Percentiles rank a stretch among this genome's conserved stretches.
Evolutionary conservation across 2,888 invertebrate species (phyloP).

Genomic region (Drosophila subsilvestris): DNA sequence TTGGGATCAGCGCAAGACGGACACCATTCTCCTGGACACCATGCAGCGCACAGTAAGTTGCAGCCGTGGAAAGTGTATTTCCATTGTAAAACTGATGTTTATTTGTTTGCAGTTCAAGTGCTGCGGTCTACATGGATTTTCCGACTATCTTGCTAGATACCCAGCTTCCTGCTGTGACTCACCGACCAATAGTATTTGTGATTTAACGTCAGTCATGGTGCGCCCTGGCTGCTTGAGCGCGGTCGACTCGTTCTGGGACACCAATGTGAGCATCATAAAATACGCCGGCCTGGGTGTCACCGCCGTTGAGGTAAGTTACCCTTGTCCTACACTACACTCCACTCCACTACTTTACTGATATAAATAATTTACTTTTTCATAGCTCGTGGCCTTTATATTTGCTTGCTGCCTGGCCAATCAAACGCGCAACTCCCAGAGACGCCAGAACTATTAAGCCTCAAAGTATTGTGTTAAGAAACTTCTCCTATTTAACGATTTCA

Average conservation of each 20-base stretch:
- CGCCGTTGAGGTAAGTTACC: conserved; percentile 87
- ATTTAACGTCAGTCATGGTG: conserved; percentile 43
- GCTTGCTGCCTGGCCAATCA: conserved; percentile 94
- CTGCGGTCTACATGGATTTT: conserved; percentile 74
- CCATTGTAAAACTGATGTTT: not conserved
- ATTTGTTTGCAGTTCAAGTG: conserved; percentile 70
- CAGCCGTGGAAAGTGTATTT: not conserved
- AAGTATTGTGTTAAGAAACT: not conserved
- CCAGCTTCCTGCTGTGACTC: conserved; percentile 81
- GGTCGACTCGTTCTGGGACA: conserved; percentile 83
- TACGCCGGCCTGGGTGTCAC: conserved; percentile 89
- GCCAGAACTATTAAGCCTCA: conserved; percentile 86
- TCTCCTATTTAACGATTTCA: conserved; percentile 8
- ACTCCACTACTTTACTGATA: not conserved
- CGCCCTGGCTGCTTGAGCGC: conserved; percentile 73
- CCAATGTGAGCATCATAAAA: conserved; percentile 85
- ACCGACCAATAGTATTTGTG: conserved; percentile 63
- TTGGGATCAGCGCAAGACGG: conserved; percentile 71
- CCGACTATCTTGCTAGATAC: conserved; percentile 70
- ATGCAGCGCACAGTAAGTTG: conserved; percentile 74
- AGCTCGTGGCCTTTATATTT: conserved; percentile 92
- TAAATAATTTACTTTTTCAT: conserved; percentile 3
- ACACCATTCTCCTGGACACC: conserved; percentile 72
- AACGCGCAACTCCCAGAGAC: conserved; percentile 91
- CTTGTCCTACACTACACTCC: not conserved